Conservation (phyloP, 2,113 vertebrate genomes). For the Cebus imitator region DNA sequence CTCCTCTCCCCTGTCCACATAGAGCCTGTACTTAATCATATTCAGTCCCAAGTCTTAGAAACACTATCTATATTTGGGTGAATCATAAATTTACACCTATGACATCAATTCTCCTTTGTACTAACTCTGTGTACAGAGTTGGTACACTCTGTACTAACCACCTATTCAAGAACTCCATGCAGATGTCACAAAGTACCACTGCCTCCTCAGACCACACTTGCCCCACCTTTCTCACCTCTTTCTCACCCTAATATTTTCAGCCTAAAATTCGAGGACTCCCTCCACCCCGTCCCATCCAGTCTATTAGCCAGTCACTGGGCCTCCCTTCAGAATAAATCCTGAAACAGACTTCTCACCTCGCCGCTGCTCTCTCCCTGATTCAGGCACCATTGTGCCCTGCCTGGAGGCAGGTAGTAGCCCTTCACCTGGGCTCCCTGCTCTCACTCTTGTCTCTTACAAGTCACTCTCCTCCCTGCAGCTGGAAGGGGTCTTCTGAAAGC, state of each 20-base stretch:
- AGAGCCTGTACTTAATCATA: background rate
- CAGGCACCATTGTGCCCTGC: background rate
- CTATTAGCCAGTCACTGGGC: background rate
- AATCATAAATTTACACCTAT: background rate
- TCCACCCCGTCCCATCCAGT: background rate
- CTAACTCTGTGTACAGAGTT: too few relatives aligned
- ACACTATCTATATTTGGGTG: background rate
- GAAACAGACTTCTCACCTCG: accelerated
- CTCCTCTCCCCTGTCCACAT: accelerated
- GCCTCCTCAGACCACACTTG: background rate
- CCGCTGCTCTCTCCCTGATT: too few relatives aligned
- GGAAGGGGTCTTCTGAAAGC: background rate
- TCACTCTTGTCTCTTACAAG: too few relatives aligned
- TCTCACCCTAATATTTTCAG: background rate
- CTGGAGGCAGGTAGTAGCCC: background rate
- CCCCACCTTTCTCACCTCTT: background rate
- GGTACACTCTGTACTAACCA: background rate
- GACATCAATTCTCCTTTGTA: background rate
- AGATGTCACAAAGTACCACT: background rate
- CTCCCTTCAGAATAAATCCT: background rate
- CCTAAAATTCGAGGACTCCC: background rate
- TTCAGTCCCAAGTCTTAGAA: background rate
- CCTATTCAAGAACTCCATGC: too few relatives aligned
- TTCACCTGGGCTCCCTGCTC: background rate
- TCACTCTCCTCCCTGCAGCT: background rate